Evolutionary conservation across 2,113 vertebrate species (phyloP).

Genomic region (Hippocampus guttulatus): DNA sequence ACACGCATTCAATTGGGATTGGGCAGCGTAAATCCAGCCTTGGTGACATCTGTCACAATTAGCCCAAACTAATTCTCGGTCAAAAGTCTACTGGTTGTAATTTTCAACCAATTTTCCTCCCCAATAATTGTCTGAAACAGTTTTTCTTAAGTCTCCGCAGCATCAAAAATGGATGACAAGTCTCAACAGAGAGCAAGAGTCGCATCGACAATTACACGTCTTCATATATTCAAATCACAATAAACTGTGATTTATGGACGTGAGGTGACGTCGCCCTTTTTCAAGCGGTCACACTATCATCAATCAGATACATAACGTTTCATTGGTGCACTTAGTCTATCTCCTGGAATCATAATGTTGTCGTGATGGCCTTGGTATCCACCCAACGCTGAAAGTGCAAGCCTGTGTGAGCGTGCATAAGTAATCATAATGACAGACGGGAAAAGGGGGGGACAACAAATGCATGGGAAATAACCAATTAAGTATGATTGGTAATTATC

Average conservation of each 20-base stretch:
- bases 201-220: constrained; percentile 20
- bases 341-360: constrained; percentile 31
- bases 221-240: constrained; percentile 32
- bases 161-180: constrained; percentile 20
- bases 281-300: constrained; percentile 29
- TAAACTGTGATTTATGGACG: constrained; percentile 31
- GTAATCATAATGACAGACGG: neutral
- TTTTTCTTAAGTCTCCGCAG: too few relatives aligned
- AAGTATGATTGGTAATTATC: constrained; percentile 34
- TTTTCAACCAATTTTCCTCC: neutral
- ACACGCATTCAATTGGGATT: neutral
- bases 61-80: neutral
- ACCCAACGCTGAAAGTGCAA: constrained; percentile 28
- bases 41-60: neutral
- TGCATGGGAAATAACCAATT: constrained; percentile 28
- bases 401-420: constrained; percentile 1
- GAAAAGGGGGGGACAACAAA: neutral
- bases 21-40: neutral
- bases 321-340: constrained; percentile 45
- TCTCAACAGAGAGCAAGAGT: constrained; percentile 21
- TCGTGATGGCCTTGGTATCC: constrained; percentile 22
- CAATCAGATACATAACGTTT: constrained; percentile 35
- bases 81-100: neutral
- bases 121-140: neutral
- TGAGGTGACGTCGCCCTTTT: constrained; percentile 14